These are phyloP conservation scores for Crambe crambe DNA, from an alignment of 37 sponge, comb jelly and placozoan species.

Conservation along the genomic window DNA sequence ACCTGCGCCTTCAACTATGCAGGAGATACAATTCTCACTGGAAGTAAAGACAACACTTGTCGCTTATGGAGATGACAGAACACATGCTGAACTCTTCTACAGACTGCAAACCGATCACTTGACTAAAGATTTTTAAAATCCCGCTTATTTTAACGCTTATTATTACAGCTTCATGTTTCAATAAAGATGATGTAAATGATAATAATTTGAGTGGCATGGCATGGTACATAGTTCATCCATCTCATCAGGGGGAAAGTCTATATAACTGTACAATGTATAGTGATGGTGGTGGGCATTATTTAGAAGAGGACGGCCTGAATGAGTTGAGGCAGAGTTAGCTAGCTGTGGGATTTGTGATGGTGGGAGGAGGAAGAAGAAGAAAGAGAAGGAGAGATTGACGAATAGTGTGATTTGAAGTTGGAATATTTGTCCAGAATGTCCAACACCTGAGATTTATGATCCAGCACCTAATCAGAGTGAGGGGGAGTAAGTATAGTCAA, in stretches of 20 bases:
- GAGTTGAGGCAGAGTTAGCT: neutral
- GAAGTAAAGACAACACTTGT: constrained; percentile 99
- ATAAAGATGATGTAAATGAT: no score
- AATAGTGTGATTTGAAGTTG: neutral
- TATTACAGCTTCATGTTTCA: no score
- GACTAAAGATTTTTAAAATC: no score
- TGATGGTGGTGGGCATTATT: neutral
- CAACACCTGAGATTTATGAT: constrained; percentile 25
- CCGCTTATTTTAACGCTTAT: no score
- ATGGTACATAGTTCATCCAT: neutral
- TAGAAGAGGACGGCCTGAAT: neutral
- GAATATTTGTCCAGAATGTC: constrained; percentile 42
- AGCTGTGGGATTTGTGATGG: constrained; percentile 13
- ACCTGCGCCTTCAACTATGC: constrained; percentile 96
- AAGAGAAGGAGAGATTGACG: constrained; percentile 3
- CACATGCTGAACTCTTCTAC: neutral
- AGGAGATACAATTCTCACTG: constrained; percentile 95
- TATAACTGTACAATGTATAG: neutral
- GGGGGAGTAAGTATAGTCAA: neutral
- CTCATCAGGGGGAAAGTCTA: neutral
- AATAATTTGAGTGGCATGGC: no score
- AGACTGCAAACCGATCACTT: constrained; percentile 18
- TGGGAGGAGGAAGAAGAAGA: constrained; percentile 11
- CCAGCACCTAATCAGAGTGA: constrained; percentile 28
- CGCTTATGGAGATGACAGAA: constrained; percentile 88